Percentiles rank a stretch among this genome's conserved stretches.
Conservation (phyloP, 2,888 invertebrate species). For the Aspidapion aeneum region DNA sequence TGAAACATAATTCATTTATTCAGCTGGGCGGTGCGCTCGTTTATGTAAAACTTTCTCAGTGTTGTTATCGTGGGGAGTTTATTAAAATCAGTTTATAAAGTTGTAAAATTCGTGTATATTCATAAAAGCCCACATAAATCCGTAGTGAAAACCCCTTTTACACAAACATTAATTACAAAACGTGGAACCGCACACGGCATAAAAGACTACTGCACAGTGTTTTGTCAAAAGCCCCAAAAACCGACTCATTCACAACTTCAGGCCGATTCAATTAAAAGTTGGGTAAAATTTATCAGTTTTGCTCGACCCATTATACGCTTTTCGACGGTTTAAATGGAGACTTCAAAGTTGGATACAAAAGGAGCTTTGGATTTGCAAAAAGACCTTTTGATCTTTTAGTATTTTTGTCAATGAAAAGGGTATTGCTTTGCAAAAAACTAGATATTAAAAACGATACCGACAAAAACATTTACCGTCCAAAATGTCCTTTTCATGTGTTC, state of each 20-base stretch:
- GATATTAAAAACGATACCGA: no score
- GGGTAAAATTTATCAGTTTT: neutral
- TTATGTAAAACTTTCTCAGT: no score
- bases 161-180: neutral
- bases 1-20: no score
- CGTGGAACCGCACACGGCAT: neutral
- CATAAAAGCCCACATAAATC: neutral
- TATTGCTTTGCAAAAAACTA: no score
- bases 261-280: neutral
- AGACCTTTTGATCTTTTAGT: neutral
- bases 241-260: neutral
- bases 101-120: neutral
- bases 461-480: no score
- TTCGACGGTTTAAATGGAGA: neutral
- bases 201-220: neutral
- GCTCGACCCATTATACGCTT: neutral
- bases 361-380: neutral
- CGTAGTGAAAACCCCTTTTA: neutral
- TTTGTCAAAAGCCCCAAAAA: neutral
- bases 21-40: no score
- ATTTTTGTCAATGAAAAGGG: neutral
- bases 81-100: neutral
- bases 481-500: no score
- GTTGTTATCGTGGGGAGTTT: no score
- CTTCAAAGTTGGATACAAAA: neutral